phyloP scores from a whole-genome alignment of 2,888 invertebrate genomes.

The Elegia similella region DNA sequence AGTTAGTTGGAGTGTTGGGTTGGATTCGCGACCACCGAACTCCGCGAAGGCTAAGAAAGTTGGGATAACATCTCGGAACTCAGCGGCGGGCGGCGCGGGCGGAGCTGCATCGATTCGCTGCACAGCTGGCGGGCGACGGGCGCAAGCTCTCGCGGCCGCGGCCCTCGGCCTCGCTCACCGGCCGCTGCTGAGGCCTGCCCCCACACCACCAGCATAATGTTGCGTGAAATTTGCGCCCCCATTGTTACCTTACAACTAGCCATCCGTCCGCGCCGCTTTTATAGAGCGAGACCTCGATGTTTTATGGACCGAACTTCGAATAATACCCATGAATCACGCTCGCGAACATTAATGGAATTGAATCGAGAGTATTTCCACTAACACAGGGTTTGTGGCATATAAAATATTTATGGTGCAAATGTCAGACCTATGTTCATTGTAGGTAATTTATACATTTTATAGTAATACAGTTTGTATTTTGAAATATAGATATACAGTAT shows the following conservation, averaged over 20 bases:
- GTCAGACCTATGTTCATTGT: conserved; percentile 6
- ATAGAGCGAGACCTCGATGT: conserved; percentile 50
- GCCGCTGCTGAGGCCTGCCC: conserved; percentile 20
- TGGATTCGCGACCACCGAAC: conserved; percentile 19
- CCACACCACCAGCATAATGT: conserved; percentile 61
- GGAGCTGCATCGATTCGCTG: conserved; percentile 71
- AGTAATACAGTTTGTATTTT: no score
- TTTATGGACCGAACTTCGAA: conserved; percentile 48
- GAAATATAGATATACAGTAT: no score
- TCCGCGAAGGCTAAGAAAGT: conserved; percentile 26
- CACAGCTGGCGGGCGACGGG: conserved; percentile 36
- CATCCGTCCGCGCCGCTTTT: conserved; percentile 51
- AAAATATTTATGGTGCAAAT: conserved; percentile 12
- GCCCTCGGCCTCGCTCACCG: conserved; percentile 12
- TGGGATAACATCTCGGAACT: conserved; percentile 38
- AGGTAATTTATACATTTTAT: not conserved
- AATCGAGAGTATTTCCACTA: conserved; percentile 17
- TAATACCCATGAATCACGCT: conserved; percentile 39
- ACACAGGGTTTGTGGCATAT: conserved; percentile 12
- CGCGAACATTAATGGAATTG: conserved; percentile 28
- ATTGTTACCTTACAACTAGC: conserved; percentile 63
- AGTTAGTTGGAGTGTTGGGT: conserved; percentile 26
- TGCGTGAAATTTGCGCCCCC: conserved; percentile 73
- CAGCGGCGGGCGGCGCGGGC: conserved; percentile 39
- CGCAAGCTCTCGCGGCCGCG: conserved; percentile 27